phyloP scores from a whole-genome alignment of 1,140 invertebrate genomes.

The Planococcus citri region DNA sequence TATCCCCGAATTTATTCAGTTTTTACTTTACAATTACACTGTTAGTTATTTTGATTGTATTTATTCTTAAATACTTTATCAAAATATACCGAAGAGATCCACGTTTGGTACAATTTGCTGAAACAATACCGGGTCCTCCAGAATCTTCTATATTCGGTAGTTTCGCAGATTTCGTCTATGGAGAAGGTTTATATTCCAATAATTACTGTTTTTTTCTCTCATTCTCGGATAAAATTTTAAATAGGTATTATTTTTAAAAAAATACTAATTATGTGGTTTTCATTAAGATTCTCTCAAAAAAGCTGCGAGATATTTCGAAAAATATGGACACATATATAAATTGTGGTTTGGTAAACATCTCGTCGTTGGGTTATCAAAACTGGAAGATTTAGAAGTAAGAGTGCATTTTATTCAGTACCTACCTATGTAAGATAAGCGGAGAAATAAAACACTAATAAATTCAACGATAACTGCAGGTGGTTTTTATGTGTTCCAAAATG shows the following conservation, averaged over 20 bases:
- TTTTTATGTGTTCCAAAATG: background rate
- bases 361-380: background rate
- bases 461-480: too few relatives aligned
- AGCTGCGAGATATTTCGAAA: background rate
- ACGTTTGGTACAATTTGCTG: slow-evolving; percentile 25
- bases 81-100: slow-evolving; percentile 2
- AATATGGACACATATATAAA: background rate
- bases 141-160: slow-evolving; percentile 44
- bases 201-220: background rate
- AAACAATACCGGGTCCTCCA: slow-evolving; percentile 38
- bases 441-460: too few relatives aligned
- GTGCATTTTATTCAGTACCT: too few relatives aligned
- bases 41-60: background rate
- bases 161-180: slow-evolving; percentile 35
- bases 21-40: background rate
- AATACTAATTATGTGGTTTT: too few relatives aligned
- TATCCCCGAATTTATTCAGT: too few relatives aligned
- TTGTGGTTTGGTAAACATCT: background rate
- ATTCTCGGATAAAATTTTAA: background rate
- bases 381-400: background rate
- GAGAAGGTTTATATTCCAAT: background rate
- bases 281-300: background rate
- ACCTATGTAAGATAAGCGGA: too few relatives aligned
- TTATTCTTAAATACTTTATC: background rate
- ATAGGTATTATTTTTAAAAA: too few relatives aligned